phyloP scores from a whole-genome alignment of 2,797 vertebrate genomes.

The Gymnothorax reevesii region DNA sequence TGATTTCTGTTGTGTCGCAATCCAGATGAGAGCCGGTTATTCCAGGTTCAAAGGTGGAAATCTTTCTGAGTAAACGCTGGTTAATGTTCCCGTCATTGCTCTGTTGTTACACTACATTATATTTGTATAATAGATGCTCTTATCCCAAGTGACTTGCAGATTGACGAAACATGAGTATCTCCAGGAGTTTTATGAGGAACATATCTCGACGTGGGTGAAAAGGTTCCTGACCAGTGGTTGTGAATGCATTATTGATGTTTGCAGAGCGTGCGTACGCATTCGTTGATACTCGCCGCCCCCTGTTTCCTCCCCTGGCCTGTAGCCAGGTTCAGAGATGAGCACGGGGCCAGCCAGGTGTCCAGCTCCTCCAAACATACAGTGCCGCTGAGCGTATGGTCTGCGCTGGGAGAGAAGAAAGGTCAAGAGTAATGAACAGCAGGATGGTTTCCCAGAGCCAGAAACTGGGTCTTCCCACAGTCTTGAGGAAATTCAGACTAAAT shows the following conservation, averaged over 20 bases:
- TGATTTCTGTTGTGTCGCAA: neutral
- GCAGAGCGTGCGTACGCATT: too few species aligned
- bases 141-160: neutral
- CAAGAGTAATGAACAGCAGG: neutral
- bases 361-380: neutral
- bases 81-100: neutral
- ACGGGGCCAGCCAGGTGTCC: neutral
- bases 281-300: too few species aligned
- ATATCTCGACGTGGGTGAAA: neutral
- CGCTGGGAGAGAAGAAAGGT: neutral
- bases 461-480: conserved; percentile 5
- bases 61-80: neutral
- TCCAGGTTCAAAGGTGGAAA: neutral
- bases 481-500: conserved; percentile 18
- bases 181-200: neutral
- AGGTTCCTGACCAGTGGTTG: neutral
- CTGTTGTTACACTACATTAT: neutral
- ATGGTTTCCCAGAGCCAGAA: conserved; percentile 13
- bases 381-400: neutral
- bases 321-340: neutral
- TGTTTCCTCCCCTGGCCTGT: neutral
- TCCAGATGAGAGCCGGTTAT: neutral
- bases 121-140: neutral
- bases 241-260: neutral
- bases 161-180: neutral